These are phyloP conservation scores for Argya squamiceps DNA, from an alignment of 2,797 vertebrate species.

Conservation along the genomic window DNA sequence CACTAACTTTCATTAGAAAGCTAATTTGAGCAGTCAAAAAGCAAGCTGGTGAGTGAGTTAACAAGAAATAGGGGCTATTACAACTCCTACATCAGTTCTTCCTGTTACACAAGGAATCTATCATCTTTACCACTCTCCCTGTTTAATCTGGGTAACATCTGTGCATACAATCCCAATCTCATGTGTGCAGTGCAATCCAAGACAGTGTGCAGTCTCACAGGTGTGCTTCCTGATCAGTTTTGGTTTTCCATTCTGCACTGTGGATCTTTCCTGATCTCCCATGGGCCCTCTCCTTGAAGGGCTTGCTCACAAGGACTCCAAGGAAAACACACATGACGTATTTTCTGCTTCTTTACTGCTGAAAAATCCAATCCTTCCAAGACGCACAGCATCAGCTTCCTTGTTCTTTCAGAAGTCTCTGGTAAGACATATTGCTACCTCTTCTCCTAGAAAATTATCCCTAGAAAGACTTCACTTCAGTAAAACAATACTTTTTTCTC, in stretches of 20 bases:
- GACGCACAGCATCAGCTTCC: not conserved
- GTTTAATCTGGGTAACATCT: not conserved
- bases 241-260: not conserved
- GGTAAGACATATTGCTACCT: not conserved
- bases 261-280: not conserved
- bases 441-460: not conserved
- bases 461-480: not conserved
- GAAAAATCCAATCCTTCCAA: not conserved
- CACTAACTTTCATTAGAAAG: not conserved
- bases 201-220: not conserved
- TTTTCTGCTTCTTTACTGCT: not conserved
- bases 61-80: not conserved
- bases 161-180: rapidly evolving
- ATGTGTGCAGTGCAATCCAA: not conserved
- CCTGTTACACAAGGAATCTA: not conserved
- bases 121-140: not conserved
- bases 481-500: not conserved
- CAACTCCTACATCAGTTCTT: not conserved
- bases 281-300: not conserved
- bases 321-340: not conserved
- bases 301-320: not conserved
- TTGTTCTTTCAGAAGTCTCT: not conserved
- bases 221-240: not conserved
- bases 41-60: not conserved
- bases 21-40: not conserved